Evolutionary conservation across 2,113 vertebrate genomes (phyloP).

Genomic region (Gopherus evgoodei): DNA sequence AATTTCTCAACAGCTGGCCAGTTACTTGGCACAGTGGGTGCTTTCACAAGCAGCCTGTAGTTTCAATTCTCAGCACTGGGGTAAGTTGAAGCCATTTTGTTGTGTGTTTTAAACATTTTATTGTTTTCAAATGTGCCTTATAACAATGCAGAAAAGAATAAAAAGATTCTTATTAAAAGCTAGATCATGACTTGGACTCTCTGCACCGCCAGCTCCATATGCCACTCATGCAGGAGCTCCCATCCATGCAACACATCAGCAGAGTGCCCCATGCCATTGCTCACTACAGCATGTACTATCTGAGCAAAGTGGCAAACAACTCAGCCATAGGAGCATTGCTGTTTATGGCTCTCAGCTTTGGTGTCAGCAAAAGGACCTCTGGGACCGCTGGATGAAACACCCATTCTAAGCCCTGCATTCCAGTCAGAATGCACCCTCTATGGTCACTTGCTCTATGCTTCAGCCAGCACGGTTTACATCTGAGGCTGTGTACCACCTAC

Average conservation of each 20-base stretch:
- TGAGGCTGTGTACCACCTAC: background rate
- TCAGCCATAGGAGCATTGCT: constrained; percentile 20
- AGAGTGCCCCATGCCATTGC: background rate
- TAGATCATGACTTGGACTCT: accelerated
- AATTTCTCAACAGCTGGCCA: constrained; percentile 81
- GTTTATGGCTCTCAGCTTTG: constrained; percentile 43
- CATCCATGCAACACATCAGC: background rate
- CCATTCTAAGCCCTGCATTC: background rate
- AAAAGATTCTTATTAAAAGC: background rate
- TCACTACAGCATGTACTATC: background rate
- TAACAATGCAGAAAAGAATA: background rate
- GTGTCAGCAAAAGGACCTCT: background rate
- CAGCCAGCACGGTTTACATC: constrained; percentile 26
- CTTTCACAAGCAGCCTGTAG: constrained; percentile 18
- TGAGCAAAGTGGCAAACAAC: constrained; percentile 11
- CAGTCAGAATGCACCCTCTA: background rate
- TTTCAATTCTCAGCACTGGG: constrained; percentile 31
- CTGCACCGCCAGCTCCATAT: background rate
- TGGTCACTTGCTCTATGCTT: background rate
- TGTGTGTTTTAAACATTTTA: background rate
- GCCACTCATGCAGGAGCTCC: background rate
- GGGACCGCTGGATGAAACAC: background rate
- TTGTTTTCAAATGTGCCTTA: constrained; percentile 30
- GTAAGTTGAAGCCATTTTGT: constrained; percentile 34
- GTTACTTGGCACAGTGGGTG: constrained; percentile 59